Evolutionary conservation across 2,113 vertebrate species (phyloP), one percentile per base, ranked within the genome.

Genomic region (Erythrocercus mccallii): DNA sequence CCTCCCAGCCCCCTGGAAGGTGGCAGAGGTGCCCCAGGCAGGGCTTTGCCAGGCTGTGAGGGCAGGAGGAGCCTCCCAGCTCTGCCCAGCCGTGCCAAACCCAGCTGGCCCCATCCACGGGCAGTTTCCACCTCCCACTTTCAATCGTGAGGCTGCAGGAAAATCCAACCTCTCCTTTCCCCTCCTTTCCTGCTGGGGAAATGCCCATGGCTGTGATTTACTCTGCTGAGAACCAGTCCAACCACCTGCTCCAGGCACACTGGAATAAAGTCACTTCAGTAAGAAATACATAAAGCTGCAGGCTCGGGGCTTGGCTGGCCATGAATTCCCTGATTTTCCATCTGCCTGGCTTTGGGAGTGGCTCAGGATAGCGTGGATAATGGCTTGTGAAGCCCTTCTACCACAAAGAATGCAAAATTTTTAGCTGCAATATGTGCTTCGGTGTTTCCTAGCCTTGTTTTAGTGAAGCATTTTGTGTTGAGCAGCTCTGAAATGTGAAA

Each of bases 171-270:
- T 73, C 33, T 83, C 94, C 92, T 95, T 88, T 97, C 31, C 42
- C 91, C 94, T 78, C 8, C 42, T 86, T 62, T 30, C 53, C 73
- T 35, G 45, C 77, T 18, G 65, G 88, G 88, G 69, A 96, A 86
- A 85, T 74, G 62, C 73, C 81, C 64, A 45, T 21, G 50, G 24
- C 94, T 90, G 71, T 23, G 73, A 62, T 93, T 95, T 80, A 35
- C 62, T 0, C 31, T 90, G 72, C 90, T 12, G 47, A 93, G 91
- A 96, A 95, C 94, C 85, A 69, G 92, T 89, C 82, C 50, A 50
- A 69, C 93, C 12, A 3, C 95, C 81, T 22, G 0, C 70, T 31
- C 7, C 8, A 12, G 22, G 81, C 89, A 37, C 13, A 4, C 69
- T 10, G 45, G 45, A 68, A 37, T 61, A 65, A 86, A 96, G 40